Evolutionary conservation across 2,888 invertebrate genomes (phyloP).

Genomic region (Halocaridina rubra): DNA sequence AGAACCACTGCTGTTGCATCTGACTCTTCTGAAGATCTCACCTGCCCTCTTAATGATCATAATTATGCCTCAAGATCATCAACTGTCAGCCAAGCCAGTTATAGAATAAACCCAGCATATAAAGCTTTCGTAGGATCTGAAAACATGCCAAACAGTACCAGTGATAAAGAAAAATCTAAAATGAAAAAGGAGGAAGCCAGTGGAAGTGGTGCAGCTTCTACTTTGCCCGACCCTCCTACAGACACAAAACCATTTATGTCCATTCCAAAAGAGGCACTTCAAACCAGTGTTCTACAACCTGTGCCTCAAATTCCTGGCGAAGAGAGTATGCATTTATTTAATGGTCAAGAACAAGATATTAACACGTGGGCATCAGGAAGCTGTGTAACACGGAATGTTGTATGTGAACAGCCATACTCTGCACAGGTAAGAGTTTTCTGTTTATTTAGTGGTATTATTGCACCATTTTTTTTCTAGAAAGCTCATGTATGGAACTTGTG

Average conservation of each 20-base stretch:
- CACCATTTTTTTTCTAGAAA: no score
- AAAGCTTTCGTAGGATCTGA: no score
- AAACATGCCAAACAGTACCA: not conserved
- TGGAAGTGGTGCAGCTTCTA: not conserved
- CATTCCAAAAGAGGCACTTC: constrained; percentile 34
- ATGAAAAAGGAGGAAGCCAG: not conserved
- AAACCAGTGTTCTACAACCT: constrained; percentile 7
- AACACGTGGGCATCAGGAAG: constrained; percentile 15
- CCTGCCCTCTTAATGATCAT: not conserved
- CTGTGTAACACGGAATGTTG: not conserved
- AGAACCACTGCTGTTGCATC: constrained; percentile 27
- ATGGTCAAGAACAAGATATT: not conserved
- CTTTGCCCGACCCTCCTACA: constrained; percentile 24
- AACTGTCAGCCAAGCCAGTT: not conserved
- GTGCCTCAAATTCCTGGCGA: not conserved
- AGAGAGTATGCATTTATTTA: not conserved
- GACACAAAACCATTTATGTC: constrained; percentile 48
- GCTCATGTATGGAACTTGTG: no score
- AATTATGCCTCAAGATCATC: not conserved
- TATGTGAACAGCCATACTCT: constrained; percentile 44
- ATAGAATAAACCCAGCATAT: not conserved
- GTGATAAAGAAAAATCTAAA: not conserved
- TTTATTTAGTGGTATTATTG: no score
- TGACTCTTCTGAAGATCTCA: not conserved
- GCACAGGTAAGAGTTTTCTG: constrained; percentile 25